Percentiles rank a stretch among this genome's conserved stretches.
Conservation (phyloP, 2,888 invertebrate species). For the Caenorhabditis virilis region DNA sequence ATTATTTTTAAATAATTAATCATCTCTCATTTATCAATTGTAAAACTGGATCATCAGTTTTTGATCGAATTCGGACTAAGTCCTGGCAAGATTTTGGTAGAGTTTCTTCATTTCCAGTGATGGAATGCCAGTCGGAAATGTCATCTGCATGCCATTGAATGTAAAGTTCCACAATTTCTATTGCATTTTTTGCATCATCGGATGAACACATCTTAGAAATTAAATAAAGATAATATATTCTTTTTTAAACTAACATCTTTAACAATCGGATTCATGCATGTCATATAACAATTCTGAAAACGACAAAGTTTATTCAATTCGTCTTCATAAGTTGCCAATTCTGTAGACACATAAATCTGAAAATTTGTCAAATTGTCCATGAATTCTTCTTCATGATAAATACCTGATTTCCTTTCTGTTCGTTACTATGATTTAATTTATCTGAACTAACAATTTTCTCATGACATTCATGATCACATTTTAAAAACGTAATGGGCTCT, state of each 20-base stretch:
- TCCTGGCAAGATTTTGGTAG: conserved; percentile 33
- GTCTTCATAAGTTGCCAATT: conserved; percentile 57
- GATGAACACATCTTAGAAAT: conserved; percentile 51
- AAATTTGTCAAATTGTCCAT: conserved; percentile 5
- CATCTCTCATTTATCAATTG: conserved; percentile 27
- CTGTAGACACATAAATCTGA: conserved; percentile 50
- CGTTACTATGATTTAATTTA: conserved; percentile 10
- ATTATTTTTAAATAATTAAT: not conserved
- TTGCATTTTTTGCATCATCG: conserved; percentile 45
- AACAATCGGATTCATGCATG: conserved; percentile 54
- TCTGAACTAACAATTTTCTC: conserved; percentile 30
- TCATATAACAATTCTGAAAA: conserved; percentile 62
- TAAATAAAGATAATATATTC: not conserved
- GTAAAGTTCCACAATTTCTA: conserved; percentile 54
- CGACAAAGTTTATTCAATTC: conserved; percentile 60
- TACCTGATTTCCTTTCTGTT: conserved; percentile 3
- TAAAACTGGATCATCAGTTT: conserved; percentile 38
- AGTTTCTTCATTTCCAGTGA: conserved; percentile 46
- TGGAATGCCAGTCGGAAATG: conserved; percentile 62
- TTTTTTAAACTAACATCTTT: conserved; percentile 39
- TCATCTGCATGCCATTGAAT: conserved; percentile 65
- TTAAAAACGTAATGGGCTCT: conserved; percentile 65
- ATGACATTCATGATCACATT: conserved; percentile 66
- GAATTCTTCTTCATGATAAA: not conserved
- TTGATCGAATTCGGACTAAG: conserved; percentile 14